phyloP scores from a whole-genome alignment of 1,140 invertebrate genomes.

The Drosophila novamexicana region DNA sequence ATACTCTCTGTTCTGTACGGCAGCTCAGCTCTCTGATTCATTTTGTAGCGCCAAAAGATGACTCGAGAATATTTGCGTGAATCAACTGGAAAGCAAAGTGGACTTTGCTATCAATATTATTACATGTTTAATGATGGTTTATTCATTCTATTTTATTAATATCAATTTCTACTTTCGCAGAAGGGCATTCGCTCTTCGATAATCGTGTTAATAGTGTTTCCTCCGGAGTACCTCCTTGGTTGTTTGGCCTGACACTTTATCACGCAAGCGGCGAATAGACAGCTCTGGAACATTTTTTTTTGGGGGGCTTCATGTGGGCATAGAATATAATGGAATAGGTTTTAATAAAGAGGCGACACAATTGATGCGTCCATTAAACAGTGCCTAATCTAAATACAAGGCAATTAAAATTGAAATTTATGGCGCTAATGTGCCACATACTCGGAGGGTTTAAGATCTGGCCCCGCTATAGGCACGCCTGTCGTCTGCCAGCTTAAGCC shows the following conservation, averaged over 20 bases:
- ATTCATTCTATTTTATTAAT: too few species aligned
- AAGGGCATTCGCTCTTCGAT: conserved; percentile 11
- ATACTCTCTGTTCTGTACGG: background rate
- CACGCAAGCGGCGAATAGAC: conserved; percentile 7
- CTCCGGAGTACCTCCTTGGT: background rate
- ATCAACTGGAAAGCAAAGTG: too few species aligned
- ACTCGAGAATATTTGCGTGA: too few species aligned
- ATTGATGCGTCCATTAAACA: conserved; percentile 36
- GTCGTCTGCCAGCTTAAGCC: conserved; percentile 42
- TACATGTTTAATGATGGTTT: too few species aligned
- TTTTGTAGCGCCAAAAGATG: background rate
- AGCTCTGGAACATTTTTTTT: conserved; percentile 25
- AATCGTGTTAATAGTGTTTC: too few species aligned
- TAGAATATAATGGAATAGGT: conserved; percentile 41
- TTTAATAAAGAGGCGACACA: conserved; percentile 55
- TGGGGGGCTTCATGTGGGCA: background rate
- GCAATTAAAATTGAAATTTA: conserved; percentile 76
- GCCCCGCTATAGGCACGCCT: conserved; percentile 14
- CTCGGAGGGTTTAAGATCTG: conserved; percentile 55
- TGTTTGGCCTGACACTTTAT: conserved; percentile 48
- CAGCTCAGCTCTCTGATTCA: background rate
- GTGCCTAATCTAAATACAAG: conserved; percentile 64
- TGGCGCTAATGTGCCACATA: conserved; percentile 65
- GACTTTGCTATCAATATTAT: too few species aligned
- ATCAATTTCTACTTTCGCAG: too few species aligned